Evolutionary conservation across 2,113 vertebrate species (phyloP).

Genomic region (Maccullochella peelii): DNA sequence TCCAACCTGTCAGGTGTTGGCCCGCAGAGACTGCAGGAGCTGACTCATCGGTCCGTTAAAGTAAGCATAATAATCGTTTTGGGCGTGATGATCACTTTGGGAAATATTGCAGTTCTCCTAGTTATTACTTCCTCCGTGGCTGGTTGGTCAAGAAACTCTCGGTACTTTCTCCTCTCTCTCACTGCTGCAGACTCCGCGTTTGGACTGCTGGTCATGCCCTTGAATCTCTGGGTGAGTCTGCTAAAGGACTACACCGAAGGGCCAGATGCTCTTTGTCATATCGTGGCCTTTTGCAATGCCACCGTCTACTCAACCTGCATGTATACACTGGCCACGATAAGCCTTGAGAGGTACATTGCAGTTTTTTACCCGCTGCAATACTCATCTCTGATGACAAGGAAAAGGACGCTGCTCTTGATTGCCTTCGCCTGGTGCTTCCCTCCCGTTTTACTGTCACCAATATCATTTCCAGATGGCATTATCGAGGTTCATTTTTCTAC

Average conservation of each 20-base stretch:
- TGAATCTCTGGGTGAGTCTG: constrained; percentile 87
- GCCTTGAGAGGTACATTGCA: constrained; percentile 87
- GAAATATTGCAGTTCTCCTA: constrained; percentile 86
- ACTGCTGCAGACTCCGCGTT: constrained; percentile 87
- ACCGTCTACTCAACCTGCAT: constrained; percentile 87
- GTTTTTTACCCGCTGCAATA: constrained; percentile 88
- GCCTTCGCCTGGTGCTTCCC: constrained; percentile 87
- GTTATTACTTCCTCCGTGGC: constrained; percentile 87
- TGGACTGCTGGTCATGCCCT: constrained; percentile 87
- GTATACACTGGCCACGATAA: constrained; percentile 87
- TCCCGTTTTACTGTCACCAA: constrained; percentile 80
- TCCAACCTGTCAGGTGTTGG: constrained; percentile 64
- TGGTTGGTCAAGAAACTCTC: constrained; percentile 88
- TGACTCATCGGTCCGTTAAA: constrained; percentile 81
- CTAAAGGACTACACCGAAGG: constrained; percentile 79
- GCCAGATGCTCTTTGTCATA: constrained; percentile 83
- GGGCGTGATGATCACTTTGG: constrained; percentile 85
- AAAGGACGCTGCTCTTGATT: constrained; percentile 80
- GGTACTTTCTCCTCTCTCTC: constrained; percentile 87
- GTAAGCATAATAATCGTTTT: constrained; percentile 81
- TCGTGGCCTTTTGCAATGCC: constrained; percentile 86
- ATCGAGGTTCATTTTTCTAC: constrained; percentile 87
- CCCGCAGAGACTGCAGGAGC: constrained; percentile 58
- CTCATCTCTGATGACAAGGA: constrained; percentile 81
- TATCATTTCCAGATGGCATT: constrained; percentile 83